Evolutionary conservation across 1,140 invertebrate species (phyloP).

Genomic region (Lasioglossum albipes): DNA sequence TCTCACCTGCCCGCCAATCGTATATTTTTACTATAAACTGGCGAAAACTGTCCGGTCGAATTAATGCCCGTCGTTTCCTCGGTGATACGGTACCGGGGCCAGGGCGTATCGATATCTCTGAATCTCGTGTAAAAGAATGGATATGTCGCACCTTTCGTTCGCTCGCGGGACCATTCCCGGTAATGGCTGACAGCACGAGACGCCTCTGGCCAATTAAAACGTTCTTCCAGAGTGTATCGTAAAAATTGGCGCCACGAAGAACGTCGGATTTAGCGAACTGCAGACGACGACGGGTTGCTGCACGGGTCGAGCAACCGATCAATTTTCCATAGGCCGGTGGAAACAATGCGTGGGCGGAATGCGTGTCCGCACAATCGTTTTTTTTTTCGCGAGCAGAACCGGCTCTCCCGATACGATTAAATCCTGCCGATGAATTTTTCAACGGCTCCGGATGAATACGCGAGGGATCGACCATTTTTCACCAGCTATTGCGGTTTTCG

Average conservation of each 20-base stretch:
- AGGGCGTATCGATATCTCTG: constrained; percentile 15
- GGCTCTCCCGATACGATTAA: constrained; percentile 28
- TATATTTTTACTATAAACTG: constrained; percentile 65
- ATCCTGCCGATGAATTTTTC: constrained; percentile 53
- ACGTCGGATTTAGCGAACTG: not conserved
- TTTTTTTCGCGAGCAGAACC: not conserved
- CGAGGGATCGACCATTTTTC: not conserved
- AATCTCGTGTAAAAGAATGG: constrained; percentile 48
- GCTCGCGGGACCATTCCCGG: not conserved
- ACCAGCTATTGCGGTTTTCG: not conserved
- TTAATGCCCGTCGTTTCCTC: constrained; percentile 27
- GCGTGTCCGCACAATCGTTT: not conserved
- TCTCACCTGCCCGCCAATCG: constrained; percentile 63
- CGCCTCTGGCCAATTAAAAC: constrained; percentile 13
- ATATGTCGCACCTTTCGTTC: constrained; percentile 59
- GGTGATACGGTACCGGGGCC: not conserved
- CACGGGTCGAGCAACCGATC: constrained; percentile 38
- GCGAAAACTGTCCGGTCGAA: not conserved
- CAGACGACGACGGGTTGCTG: not conserved
- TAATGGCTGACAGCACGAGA: constrained; percentile 11
- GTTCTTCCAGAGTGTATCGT: not conserved
- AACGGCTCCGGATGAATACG: not conserved
- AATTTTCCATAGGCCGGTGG: constrained; percentile 42
- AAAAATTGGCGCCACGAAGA: not conserved
- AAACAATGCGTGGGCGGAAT: constrained; percentile 11